These are phyloP conservation scores for Sula dactylatra DNA, from an alignment of 2,113 vertebrate species.

Conservation along the genomic window DNA sequence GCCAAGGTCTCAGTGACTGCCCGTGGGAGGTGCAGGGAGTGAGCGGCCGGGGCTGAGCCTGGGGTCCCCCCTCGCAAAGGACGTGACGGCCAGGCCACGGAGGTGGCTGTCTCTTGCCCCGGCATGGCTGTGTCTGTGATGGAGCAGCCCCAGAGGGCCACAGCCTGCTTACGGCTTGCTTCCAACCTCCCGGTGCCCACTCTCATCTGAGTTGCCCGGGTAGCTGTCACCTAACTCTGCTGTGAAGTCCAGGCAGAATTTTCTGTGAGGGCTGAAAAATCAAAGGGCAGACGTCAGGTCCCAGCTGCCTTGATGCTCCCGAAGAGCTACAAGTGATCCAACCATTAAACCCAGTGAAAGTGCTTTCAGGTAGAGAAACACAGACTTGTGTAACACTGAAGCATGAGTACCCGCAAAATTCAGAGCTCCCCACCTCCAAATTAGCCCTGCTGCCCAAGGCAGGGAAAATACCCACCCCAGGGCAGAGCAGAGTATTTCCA, in stretches of 20 bases:
- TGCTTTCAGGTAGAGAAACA: background rate
- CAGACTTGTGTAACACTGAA: background rate
- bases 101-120: background rate
- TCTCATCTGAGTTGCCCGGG: background rate
- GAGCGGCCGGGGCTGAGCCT: background rate
- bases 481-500: rapidly evolving
- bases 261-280: background rate
- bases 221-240: background rate
- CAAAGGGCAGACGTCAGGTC: background rate
- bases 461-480: background rate
- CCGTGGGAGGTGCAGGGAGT: background rate
- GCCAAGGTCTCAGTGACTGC: background rate
- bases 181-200: background rate
- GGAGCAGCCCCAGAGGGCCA: background rate
- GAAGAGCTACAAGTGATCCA: background rate
- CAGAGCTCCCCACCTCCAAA: background rate
- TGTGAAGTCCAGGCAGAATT: background rate
- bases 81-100: background rate
- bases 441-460: background rate
- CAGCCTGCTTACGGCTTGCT: background rate
- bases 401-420: background rate
- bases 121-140: rapidly evolving
- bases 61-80: background rate
- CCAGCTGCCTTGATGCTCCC: background rate
- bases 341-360: background rate